Evolutionary conservation across 2,113 vertebrate species (phyloP).

Genomic region (Chrysemys picta): DNA sequence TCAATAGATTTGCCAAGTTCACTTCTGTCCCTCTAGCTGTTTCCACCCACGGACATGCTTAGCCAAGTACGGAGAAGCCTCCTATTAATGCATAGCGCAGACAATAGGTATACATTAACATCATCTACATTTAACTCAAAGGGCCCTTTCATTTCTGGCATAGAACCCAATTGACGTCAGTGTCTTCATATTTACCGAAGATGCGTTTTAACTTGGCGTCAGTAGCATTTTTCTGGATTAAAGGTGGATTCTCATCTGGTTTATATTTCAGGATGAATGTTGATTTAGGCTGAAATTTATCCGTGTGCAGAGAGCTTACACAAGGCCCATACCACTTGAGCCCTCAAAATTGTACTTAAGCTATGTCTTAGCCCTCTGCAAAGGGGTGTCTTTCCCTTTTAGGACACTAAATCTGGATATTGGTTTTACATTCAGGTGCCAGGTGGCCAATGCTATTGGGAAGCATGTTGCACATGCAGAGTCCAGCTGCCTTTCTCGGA

Average conservation of each 20-base stretch:
- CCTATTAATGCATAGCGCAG: slow-evolving; percentile 17
- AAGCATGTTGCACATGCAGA: too few species aligned
- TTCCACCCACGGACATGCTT: neutral
- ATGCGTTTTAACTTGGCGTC: neutral
- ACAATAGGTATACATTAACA: slow-evolving; percentile 40
- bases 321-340: neutral
- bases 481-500: neutral
- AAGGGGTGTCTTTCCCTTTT: neutral
- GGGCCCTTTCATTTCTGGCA: neutral
- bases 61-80: neutral
- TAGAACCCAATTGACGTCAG: neutral
- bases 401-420: neutral
- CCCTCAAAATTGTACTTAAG: neutral
- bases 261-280: neutral
- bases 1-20: neutral
- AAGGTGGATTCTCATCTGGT: neutral
- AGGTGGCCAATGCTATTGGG: neutral
- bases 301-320: neutral
- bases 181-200: neutral
- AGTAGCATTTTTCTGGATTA: neutral
- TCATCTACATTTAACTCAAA: slow-evolving; percentile 48
- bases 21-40: slow-evolving; percentile 1
- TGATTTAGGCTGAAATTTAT: neutral
- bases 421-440: neutral
- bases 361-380: neutral